Conservation (phyloP, 1,140 invertebrate species). For the Conopomorpha cramerella region DNA sequence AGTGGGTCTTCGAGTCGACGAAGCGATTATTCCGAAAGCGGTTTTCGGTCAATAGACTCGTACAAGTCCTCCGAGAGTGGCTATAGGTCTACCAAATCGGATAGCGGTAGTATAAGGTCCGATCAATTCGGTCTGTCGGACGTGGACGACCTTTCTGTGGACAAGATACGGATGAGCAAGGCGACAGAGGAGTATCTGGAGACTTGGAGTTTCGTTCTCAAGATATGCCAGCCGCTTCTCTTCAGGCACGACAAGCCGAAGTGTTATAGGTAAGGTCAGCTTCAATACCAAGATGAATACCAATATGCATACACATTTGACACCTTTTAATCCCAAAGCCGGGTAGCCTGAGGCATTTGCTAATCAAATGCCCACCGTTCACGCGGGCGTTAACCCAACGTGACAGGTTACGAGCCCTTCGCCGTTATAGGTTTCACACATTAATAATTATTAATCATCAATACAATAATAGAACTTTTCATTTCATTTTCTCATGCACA, state of each 20-base stretch:
- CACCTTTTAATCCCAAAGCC: too few species aligned
- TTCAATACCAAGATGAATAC: too few species aligned
- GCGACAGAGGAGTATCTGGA: constrained; percentile 34
- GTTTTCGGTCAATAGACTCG: constrained; percentile 1
- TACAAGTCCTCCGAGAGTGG: constrained; percentile 27
- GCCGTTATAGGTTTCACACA: too few species aligned
- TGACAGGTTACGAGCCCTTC: too few species aligned
- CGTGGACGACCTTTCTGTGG: constrained; percentile 28
- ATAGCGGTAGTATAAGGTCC: constrained; percentile 6
- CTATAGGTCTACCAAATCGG: constrained; percentile 18
- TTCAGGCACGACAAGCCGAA: constrained; percentile 47
- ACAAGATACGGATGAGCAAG: constrained; percentile 18
- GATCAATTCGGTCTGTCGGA: constrained; percentile 23
- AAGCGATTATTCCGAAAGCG: constrained; percentile 20
- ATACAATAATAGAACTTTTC: too few species aligned
- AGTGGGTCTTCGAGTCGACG: constrained; percentile 21
- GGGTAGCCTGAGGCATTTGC: too few species aligned
- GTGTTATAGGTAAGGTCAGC: constrained; percentile 45
- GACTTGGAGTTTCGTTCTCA: constrained; percentile 44
- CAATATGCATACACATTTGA: too few species aligned
- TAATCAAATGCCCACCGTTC: too few species aligned
- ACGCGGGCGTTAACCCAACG: too few species aligned
- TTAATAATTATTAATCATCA: too few species aligned
- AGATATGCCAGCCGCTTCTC: constrained; percentile 45
- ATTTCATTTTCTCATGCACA: too few species aligned